phyloP scores from a whole-genome alignment of 1,140 invertebrate genomes.

The Magallana ariakensis region DNA sequence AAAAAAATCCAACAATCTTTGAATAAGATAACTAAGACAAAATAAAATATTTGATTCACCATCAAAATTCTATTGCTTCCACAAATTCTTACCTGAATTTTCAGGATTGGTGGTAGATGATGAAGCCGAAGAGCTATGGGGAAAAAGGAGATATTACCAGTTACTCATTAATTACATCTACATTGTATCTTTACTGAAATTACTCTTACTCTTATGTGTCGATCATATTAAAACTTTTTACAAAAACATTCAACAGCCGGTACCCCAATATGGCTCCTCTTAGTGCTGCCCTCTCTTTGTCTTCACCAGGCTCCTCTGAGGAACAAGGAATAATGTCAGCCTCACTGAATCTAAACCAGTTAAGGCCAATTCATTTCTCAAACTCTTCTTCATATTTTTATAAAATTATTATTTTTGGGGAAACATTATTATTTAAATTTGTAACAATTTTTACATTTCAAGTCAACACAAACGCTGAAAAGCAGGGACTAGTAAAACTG shows the following conservation, averaged over 20 bases:
- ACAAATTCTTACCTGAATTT: not conserved
- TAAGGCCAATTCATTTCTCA: slow-evolving; percentile 42
- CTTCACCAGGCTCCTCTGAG: slow-evolving; percentile 82
- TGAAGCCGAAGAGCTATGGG: not conserved
- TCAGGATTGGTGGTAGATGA: not conserved
- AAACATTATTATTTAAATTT: not conserved
- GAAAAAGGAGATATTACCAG: not conserved
- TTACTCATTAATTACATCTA: too few species aligned
- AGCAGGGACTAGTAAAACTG: not conserved
- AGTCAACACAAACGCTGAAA: too few species aligned
- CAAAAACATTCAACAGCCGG: not conserved
- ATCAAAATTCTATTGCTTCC: not conserved
- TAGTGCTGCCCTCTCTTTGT: slow-evolving; percentile 83
- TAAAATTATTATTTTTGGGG: not conserved
- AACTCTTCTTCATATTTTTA: not conserved
- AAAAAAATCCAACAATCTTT: too few species aligned
- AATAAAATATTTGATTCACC: not conserved
- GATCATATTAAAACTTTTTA: too few species aligned
- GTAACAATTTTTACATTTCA: not conserved
- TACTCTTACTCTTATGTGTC: too few species aligned
- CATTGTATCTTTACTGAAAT: too few species aligned
- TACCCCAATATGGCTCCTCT: slow-evolving; percentile 81
- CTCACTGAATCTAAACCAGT: slow-evolving; percentile 72
- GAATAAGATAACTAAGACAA: not conserved
- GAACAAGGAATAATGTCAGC: slow-evolving; percentile 79